Base-by-base conservation (phyloP, 2,113 vertebrate species). In the Rhineura floridana region DNA sequence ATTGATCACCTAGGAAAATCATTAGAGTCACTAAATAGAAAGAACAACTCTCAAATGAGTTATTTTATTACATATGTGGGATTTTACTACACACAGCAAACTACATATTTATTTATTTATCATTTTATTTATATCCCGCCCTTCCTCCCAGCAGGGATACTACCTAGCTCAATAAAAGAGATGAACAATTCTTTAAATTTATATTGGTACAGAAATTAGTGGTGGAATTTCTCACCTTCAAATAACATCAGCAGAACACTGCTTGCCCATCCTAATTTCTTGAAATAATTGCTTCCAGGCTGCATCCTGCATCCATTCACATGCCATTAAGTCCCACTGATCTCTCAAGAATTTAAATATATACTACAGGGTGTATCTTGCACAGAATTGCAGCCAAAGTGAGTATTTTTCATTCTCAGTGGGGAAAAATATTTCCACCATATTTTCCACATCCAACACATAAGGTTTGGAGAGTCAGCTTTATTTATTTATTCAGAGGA, bases 161-260 rank as follows among this genome's bases (percentile, higher is more conserved):
- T 96, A 93, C 95, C 97, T 97, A 96, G 94, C 95, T 96, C 97
- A 97, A 96, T 97, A 97, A 97, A 97, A 97, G 97, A 97, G 96
- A 93, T 95, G 93, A 95, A 93, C 95, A 93, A 94, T 88, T 95
- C 95, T 96, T 96, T 93, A 95, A 92, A 95, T 96, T 96, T 96
- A 96, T 94, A 96, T 96, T 93, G 94, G 93, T 96, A 95, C 96
- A 97, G 96, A 97, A 97, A 96, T 92, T 88, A 96, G 94, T 93
- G 95, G 90, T 92, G 93, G 90, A 94, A 93, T 87, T 67, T 85
- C 89, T 96, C 87, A 70, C 86, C 88, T 96, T 62, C 62, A 92
- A 95, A 94, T 73, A 90, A 94, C 93, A 90, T 86, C 94, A 91
- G 93, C 93, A 1, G 0, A 84, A 96, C 92, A 69, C 93, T 92